phyloP scores from a whole-genome alignment of 1,140 invertebrate species.

The Neodiprion pinetum region DNA sequence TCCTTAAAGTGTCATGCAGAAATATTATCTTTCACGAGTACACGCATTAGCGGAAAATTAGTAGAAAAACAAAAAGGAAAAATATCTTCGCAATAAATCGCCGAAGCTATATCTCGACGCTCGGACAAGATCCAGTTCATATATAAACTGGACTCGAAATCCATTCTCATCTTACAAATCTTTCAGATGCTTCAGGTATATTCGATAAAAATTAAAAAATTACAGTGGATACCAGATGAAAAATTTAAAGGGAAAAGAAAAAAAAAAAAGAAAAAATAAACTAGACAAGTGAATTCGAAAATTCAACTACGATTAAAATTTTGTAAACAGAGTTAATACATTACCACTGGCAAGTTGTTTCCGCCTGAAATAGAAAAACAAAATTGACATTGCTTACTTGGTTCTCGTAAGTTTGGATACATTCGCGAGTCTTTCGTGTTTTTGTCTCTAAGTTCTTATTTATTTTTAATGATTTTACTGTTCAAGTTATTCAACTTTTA shows the following conservation, averaged over 20 bases:
- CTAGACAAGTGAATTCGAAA: conserved; percentile 20
- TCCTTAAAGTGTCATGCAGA: conserved; percentile 30
- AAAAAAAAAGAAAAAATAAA: conserved; percentile 33
- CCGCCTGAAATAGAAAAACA: conserved; percentile 47
- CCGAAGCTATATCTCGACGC: conserved; percentile 6
- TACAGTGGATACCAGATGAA: neutral
- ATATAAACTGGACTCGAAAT: neutral
- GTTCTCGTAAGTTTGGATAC: conserved; percentile 12
- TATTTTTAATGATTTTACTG: neutral
- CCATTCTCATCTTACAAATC: neutral
- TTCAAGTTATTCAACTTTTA: neutral
- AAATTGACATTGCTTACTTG: neutral
- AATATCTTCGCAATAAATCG: conserved; percentile 15
- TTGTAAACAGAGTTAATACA: conserved; percentile 43
- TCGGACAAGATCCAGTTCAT: neutral
- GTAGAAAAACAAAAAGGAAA: conserved; percentile 20
- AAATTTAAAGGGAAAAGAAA: conserved; percentile 8
- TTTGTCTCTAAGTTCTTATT: neutral
- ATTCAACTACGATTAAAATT: conserved; percentile 24
- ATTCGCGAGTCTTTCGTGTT: neutral
- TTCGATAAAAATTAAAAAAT: neutral
- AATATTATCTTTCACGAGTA: conserved; percentile 20
- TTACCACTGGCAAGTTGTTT: conserved; percentile 62
- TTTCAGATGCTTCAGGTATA: neutral
- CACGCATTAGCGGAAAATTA: conserved; percentile 14